These are phyloP conservation scores for Erethizon dorsatum DNA, from an alignment of 2,797 vertebrate species.

Conservation along the genomic window DNA sequence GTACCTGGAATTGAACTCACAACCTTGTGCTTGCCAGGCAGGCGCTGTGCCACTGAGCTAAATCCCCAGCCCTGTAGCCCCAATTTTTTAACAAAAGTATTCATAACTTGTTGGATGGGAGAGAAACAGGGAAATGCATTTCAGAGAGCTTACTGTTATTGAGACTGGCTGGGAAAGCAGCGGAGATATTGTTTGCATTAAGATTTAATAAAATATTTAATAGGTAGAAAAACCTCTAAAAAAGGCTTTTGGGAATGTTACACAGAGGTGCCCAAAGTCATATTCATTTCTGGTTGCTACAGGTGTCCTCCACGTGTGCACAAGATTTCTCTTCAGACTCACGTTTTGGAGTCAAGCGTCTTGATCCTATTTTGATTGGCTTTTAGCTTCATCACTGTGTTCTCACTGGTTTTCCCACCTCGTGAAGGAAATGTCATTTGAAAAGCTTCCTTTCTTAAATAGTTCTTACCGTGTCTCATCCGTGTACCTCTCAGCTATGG, in stretches of 20 bases:
- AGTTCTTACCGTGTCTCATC: neutral
- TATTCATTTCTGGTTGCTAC: neutral
- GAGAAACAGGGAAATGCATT: neutral
- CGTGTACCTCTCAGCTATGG: neutral
- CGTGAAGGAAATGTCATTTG: neutral
- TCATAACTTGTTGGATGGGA: neutral
- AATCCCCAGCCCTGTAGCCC: neutral
- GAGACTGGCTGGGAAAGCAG: neutral
- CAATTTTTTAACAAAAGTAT: neutral
- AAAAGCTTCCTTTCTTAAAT: neutral
- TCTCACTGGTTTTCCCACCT: neutral
- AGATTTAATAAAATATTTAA: neutral
- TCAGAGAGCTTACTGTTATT: neutral
- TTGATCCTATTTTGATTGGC: neutral
- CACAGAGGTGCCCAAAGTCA: neutral
- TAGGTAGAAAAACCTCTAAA: neutral
- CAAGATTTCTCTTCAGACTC: conserved; percentile 41
- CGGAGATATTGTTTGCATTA: neutral
- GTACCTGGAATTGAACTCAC: too few relatives aligned
- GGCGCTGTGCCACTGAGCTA: too few relatives aligned
- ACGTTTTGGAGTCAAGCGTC: neutral
- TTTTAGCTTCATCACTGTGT: neutral
- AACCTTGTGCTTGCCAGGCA: too few relatives aligned
- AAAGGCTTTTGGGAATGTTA: neutral
- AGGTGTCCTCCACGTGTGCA: neutral